Percentiles rank a stretch among this genome's conserved stretches.
Conservation (phyloP, 2,113 vertebrate species). For the Ctenodactylus gundi region DNA sequence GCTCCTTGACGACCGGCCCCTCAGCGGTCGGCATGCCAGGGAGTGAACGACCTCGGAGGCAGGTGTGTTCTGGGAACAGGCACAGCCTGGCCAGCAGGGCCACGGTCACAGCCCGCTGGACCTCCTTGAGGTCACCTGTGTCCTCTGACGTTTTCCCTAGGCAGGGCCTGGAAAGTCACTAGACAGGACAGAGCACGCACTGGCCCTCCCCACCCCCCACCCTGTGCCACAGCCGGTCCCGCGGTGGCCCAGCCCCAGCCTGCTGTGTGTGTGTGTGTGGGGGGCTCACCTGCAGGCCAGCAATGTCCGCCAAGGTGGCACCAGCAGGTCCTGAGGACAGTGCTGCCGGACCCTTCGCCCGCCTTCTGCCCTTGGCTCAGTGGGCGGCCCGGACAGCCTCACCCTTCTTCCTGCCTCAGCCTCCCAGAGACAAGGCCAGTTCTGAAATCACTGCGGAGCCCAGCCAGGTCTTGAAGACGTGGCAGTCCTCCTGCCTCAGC, state of each 20-base stretch:
- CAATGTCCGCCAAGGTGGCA: background rate
- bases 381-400: too few species aligned
- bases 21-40: background rate
- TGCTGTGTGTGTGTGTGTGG: too few species aligned
- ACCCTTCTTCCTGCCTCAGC: too few species aligned
- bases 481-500: background rate
- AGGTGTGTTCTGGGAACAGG: background rate
- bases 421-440: background rate
- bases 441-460: background rate
- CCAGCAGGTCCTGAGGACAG: background rate
- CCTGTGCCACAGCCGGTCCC: rapidly evolving
- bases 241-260: background rate
- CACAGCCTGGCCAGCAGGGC: background rate
- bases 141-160: background rate
- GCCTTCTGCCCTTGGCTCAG: rapidly evolving
- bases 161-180: rapidly evolving
- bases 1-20: background rate
- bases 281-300: background rate
- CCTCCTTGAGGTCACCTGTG: background rate
- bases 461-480: background rate
- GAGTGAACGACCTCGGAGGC: background rate
- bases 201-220: rapidly evolving
- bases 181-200: rapidly evolving
- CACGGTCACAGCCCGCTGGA: background rate
- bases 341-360: too few species aligned